Conservation (phyloP, 2,797 vertebrate genomes). For the Botia almorhae region DNA sequence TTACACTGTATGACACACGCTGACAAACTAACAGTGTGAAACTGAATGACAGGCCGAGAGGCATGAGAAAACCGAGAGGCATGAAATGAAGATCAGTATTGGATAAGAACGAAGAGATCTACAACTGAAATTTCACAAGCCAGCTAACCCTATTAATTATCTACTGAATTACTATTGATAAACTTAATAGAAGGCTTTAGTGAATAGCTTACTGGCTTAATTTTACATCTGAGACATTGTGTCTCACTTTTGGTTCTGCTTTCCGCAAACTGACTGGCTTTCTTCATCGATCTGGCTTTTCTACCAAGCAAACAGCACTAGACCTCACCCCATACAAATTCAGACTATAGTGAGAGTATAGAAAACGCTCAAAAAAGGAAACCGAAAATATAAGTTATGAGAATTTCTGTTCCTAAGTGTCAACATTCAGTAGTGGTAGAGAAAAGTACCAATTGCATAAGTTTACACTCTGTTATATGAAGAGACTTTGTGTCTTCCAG, state of each 20-base stretch:
- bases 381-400: not conserved
- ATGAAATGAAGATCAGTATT: conserved; percentile 16
- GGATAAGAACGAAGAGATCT: not conserved
- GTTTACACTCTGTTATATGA: not conserved
- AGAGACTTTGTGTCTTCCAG: conserved; percentile 3
- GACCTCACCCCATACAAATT: conserved; percentile 2
- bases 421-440: not conserved
- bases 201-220: not conserved
- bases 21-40: conserved; percentile 38
- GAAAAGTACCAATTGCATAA: not conserved
- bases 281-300: conserved; percentile 21
- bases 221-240: conserved; percentile 5
- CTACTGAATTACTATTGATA: conserved; percentile 2
- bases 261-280: not conserved
- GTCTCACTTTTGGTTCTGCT: not conserved
- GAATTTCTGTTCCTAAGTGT: not conserved
- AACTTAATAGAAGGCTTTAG: not conserved
- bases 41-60: conserved; percentile 15
- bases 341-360: not conserved
- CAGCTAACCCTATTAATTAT: conserved; percentile 1
- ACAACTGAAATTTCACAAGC: not conserved
- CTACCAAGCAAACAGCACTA: not conserved
- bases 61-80: not conserved
- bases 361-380: not conserved
- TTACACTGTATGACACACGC: conserved; percentile 27